Percentiles rank a stretch among this genome's conserved stretches.
phyloP scores from a whole-genome alignment of 2,888 invertebrate species.

The Onthophagus sagittarius region DNA sequence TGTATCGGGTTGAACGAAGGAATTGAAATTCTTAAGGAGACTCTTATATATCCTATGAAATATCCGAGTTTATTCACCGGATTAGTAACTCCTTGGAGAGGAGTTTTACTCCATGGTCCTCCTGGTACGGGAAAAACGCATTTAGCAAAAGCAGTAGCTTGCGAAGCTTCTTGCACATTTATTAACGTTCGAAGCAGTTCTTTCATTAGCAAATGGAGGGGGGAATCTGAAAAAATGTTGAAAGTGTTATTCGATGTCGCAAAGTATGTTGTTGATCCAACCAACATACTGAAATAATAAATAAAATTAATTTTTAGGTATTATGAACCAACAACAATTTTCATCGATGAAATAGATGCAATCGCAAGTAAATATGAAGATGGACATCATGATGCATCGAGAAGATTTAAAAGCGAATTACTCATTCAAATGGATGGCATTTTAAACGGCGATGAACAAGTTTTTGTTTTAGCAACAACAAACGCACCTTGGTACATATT shows the following conservation, averaged over 20 bases:
- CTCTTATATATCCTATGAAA: constrained; percentile 75
- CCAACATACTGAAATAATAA: not conserved
- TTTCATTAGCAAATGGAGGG: constrained; percentile 93
- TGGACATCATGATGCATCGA: constrained; percentile 80
- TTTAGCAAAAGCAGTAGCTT: constrained; percentile 83
- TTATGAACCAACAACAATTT: constrained; percentile 85
- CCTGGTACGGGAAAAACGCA: constrained; percentile 84
- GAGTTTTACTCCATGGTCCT: constrained; percentile 64
- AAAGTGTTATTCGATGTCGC: constrained; percentile 87
- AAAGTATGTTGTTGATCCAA: constrained; percentile 48
- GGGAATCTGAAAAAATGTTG: constrained; percentile 91
- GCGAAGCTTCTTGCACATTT: constrained; percentile 75
- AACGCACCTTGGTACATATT: constrained; percentile 76
- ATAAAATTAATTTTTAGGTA: constrained; percentile 27
- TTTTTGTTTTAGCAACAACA: constrained; percentile 80
- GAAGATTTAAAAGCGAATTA: constrained; percentile 84
- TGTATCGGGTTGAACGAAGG: constrained; percentile 73
- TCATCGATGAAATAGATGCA: constrained; percentile 90
- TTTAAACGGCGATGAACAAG: constrained; percentile 58
- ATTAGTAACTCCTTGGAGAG: constrained; percentile 77
- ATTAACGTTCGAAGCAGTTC: constrained; percentile 89
- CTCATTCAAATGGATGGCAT: constrained; percentile 83
- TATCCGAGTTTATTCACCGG: constrained; percentile 70
- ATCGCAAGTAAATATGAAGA: constrained; percentile 65
- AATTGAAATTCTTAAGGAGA: constrained; percentile 77